These are phyloP conservation scores for Calosoma granatense DNA, from an alignment of 1,140 invertebrate genomes.

Conservation along the genomic window DNA sequence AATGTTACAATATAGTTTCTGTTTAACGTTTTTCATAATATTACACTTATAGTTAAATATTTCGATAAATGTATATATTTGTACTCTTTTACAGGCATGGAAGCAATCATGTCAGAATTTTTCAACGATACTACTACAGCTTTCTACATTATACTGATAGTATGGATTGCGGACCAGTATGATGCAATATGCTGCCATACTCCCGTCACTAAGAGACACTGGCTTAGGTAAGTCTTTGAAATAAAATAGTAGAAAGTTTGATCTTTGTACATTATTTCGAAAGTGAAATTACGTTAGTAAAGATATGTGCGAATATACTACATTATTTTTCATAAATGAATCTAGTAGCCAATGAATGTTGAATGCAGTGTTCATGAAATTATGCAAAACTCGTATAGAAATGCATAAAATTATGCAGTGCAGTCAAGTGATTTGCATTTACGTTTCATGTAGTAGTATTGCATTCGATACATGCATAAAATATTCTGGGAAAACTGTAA, in stretches of 20 bases:
- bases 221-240: constrained; percentile 68
- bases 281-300: not conserved
- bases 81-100: constrained; percentile 80
- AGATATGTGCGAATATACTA: too few relatives aligned
- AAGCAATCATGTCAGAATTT: constrained; percentile 99
- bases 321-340: too few relatives aligned
- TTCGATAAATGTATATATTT: too few relatives aligned
- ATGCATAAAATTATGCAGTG: not conserved
- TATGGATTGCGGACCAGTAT: constrained; percentile 99
- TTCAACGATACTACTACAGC: constrained; percentile 98
- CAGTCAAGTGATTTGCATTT: not conserved
- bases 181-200: constrained; percentile 97
- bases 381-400: not conserved
- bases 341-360: too few relatives aligned
- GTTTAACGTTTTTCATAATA: too few relatives aligned
- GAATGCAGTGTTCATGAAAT: not conserved
- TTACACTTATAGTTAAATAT: too few relatives aligned
- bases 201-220: constrained; percentile 87
- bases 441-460: not conserved
- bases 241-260: constrained; percentile 1
- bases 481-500: not conserved
- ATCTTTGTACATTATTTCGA: not conserved
- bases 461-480: not conserved
- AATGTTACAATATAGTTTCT: too few relatives aligned
- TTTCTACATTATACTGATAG: constrained; percentile 97